phyloP scores from a whole-genome alignment of 2,113 vertebrate genomes.

The Chionomys nivalis region DNA sequence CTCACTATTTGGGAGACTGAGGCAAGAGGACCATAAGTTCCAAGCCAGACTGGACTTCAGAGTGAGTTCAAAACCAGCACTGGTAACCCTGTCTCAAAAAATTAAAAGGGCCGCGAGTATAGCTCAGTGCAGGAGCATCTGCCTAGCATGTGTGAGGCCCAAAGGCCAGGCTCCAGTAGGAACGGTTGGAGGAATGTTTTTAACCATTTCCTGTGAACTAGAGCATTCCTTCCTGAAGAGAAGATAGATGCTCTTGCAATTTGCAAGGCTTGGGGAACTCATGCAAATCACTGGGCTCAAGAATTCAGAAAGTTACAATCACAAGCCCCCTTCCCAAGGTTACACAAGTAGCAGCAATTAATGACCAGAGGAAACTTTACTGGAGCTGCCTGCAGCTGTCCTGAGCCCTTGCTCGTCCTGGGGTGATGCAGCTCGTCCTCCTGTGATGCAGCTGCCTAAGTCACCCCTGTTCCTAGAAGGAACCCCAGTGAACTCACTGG shows the following conservation, averaged over 20 bases:
- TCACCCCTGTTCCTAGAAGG: neutral
- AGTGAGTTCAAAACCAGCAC: neutral
- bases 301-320: neutral
- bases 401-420: neutral
- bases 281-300: neutral
- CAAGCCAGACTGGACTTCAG: neutral
- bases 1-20: neutral
- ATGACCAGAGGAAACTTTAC: neutral
- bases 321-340: neutral
- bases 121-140: neutral
- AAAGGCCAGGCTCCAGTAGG: neutral
- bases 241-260: neutral
- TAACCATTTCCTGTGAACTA: neutral
- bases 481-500: neutral
- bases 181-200: neutral
- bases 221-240: neutral
- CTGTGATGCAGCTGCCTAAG: neutral
- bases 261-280: neutral
- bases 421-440: neutral
- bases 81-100: neutral
- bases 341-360: neutral
- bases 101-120: too few species aligned
- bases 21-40: neutral
- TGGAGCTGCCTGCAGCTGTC: neutral
- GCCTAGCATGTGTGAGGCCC: neutral